These are phyloP conservation scores for Achroia grisella DNA, from an alignment of 1,140 invertebrate genomes.

Conservation along the genomic window DNA sequence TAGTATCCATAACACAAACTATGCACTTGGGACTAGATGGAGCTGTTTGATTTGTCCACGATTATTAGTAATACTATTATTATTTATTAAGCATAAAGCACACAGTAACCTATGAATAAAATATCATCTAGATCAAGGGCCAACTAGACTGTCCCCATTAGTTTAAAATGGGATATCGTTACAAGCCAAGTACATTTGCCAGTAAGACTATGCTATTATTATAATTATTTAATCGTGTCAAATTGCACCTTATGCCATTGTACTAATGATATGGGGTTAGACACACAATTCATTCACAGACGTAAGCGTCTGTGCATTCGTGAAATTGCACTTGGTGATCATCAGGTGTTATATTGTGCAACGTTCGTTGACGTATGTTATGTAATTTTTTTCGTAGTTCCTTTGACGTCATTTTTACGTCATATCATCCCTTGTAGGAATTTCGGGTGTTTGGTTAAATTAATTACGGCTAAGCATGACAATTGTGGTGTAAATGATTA, in stretches of 20 bases:
- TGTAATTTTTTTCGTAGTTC: slow-evolving; percentile 21
- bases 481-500: too few species aligned
- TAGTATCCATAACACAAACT: too few species aligned
- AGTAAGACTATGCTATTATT: slow-evolving; percentile 50
- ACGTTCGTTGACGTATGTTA: slow-evolving; percentile 33
- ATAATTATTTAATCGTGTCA: slow-evolving; percentile 25
- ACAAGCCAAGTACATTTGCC: slow-evolving; percentile 47
- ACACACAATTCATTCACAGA: slow-evolving; percentile 14
- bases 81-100: too few species aligned
- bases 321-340: slow-evolving; percentile 6
- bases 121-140: slow-evolving; percentile 53
- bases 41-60: too few species aligned
- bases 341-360: slow-evolving; percentile 34
- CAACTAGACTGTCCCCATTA: slow-evolving; percentile 22
- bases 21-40: too few species aligned
- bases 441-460: slow-evolving; percentile 7
- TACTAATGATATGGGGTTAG: slow-evolving; percentile 1
- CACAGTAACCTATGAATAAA: slow-evolving; percentile 16
- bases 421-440: slow-evolving; percentile 2
- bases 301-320: slow-evolving; percentile 8
- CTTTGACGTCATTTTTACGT: background rate
- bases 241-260: slow-evolving; percentile 27
- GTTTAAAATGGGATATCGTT: slow-evolving; percentile 44
- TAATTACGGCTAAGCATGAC: too few species aligned
- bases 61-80: too few species aligned